A percentile compares a stretch with the other conserved stretches of the same genome.
Evolutionary conservation across 2,888 invertebrate species (phyloP).

Genomic region (Nemotelus pantherinus): DNA sequence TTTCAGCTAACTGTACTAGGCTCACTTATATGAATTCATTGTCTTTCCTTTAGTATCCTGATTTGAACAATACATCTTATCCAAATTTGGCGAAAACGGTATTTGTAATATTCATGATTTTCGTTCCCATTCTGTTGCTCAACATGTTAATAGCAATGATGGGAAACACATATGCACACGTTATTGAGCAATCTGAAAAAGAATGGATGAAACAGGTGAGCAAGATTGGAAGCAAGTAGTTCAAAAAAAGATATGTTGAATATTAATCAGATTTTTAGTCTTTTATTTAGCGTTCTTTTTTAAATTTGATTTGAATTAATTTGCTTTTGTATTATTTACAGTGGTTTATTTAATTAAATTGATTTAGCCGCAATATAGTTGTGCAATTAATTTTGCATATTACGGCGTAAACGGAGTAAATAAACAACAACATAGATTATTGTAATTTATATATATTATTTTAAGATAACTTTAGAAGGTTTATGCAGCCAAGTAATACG

Average conservation of each 20-base stretch:
- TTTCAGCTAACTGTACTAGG: background rate
- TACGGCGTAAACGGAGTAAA: conserved; percentile 19
- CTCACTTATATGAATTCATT: background rate
- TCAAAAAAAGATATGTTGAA: background rate
- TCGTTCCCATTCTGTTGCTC: conserved; percentile 93
- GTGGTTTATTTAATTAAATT: background rate
- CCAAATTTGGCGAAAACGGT: conserved; percentile 93
- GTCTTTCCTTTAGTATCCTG: conserved; percentile 82
- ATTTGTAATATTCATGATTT: conserved; percentile 98
- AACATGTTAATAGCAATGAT: conserved; percentile 99
- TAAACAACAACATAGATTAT: no score
- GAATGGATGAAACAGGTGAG: conserved; percentile 95
- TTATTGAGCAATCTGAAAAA: conserved; percentile 98
- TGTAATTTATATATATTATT: no score
- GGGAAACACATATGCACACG: conserved; percentile 98
- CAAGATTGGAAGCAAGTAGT: background rate
- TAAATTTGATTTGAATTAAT: background rate
- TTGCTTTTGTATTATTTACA: background rate
- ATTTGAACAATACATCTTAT: conserved; percentile 88
- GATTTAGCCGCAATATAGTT: background rate
- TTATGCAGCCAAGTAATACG: no score
- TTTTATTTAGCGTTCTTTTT: background rate
- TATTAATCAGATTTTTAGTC: no score
- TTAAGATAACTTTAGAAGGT: no score
- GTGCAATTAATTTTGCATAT: conserved; percentile 6